phyloP scores from a whole-genome alignment of 2,797 vertebrate species.

The Notamacropus eugenii region DNA sequence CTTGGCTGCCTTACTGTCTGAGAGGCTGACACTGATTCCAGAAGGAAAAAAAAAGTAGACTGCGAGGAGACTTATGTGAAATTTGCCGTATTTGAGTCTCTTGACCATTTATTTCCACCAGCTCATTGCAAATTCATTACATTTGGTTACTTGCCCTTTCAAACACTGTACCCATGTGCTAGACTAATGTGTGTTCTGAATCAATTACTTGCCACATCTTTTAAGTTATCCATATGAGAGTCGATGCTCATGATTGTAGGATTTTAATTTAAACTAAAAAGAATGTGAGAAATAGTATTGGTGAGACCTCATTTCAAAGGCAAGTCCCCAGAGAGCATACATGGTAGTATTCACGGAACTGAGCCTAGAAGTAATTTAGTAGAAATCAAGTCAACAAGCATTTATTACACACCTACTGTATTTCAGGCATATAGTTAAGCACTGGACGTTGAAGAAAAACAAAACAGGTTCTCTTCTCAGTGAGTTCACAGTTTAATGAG shows the following conservation, averaged over 20 bases:
- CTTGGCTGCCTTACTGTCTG: conserved; percentile 67
- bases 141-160: conserved; percentile 41
- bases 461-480: not conserved
- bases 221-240: conserved; percentile 27
- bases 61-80: conserved; percentile 37
- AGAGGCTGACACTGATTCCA: conserved; percentile 20
- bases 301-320: conserved; percentile 5
- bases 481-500: not conserved
- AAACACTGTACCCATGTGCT: conserved; percentile 32
- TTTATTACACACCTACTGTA: not conserved
- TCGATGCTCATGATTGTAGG: conserved; percentile 18
- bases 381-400: not conserved
- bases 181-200: conserved; percentile 38
- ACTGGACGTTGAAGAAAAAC: not conserved
- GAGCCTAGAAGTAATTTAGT: not conserved
- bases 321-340: not conserved
- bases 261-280: conserved; percentile 8
- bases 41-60: conserved; percentile 37
- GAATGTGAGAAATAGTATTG: rapidly evolving
- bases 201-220: conserved; percentile 40
- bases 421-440: not conserved
- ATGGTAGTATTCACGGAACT: not conserved
- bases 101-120: conserved; percentile 65
- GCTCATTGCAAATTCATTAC: conserved; percentile 24
- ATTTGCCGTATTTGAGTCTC: conserved; percentile 48